These are phyloP conservation scores for Hystrix brachyura DNA, from an alignment of 2,113 vertebrate genomes.

Conservation along the genomic window DNA sequence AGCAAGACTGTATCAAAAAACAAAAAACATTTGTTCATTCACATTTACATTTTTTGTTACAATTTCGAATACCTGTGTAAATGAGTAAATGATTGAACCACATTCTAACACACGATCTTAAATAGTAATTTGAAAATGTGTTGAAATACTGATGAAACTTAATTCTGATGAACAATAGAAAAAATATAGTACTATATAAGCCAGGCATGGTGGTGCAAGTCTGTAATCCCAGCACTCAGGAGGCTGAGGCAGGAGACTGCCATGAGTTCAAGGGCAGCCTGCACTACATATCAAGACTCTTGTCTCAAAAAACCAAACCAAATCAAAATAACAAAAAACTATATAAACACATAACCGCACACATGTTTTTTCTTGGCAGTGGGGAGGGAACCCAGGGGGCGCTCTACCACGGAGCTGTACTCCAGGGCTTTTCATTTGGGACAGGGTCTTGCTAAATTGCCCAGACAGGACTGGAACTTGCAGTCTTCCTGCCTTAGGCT, in stretches of 20 bases:
- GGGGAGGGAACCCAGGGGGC: not conserved
- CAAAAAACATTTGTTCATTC: constrained; percentile 12
- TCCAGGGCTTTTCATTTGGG: not conserved
- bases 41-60: constrained; percentile 5
- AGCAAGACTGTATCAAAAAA: not conserved
- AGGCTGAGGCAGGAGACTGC: not conserved
- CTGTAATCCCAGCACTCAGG: not conserved
- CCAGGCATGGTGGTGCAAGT: not conserved
- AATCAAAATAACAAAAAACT: too few relatives aligned
- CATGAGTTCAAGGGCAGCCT: not conserved
- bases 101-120: constrained; percentile 29
- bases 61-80: constrained; percentile 17
- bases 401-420: not conserved
- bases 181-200: not conserved
- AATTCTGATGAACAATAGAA: constrained; percentile 38
- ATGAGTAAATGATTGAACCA: not conserved
- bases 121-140: constrained; percentile 33
- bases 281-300: not conserved
- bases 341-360: too few relatives aligned
- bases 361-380: not conserved
- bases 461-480: not conserved
- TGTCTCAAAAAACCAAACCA: not conserved
- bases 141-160: constrained; percentile 45
- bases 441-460: not conserved
- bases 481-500: not conserved